A percentile compares a stretch with the other conserved stretches of the same genome.
phyloP scores from a whole-genome alignment of 2,888 invertebrate genomes.

The Helobdella robusta region DNA sequence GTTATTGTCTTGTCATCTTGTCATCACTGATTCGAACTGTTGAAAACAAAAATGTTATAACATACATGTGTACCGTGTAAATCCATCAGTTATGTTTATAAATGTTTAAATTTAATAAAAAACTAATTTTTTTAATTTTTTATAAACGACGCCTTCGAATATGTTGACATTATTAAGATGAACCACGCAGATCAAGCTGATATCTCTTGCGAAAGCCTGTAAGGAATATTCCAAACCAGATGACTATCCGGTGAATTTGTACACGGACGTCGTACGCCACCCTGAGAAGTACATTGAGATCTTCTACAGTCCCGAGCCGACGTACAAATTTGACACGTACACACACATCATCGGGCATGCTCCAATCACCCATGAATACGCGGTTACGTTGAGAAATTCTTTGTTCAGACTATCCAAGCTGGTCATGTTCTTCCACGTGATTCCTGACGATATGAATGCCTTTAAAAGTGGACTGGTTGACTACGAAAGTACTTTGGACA shows the following conservation, averaged over 20 bases:
- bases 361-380: constrained; percentile 33
- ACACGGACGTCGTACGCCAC: constrained; percentile 15
- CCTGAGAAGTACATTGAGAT: constrained; percentile 14
- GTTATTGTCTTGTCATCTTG: neutral
- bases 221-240: neutral
- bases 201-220: constrained; percentile 14
- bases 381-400: constrained; percentile 27
- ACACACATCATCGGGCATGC: constrained; percentile 34
- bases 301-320: constrained; percentile 20
- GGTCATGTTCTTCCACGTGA: constrained; percentile 34
- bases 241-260: constrained; percentile 9
- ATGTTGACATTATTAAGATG: too few species aligned
- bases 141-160: too few species aligned
- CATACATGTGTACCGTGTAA: too few species aligned
- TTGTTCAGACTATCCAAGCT: constrained; percentile 30
- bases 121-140: constrained; percentile 1
- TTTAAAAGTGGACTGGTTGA: constrained; percentile 25
- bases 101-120: too few species aligned
- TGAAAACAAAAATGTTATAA: too few species aligned
- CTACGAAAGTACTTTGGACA: neutral
- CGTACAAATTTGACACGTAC: constrained; percentile 6
- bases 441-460: constrained; percentile 31
- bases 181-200: constrained; percentile 21
- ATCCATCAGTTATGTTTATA: too few species aligned
- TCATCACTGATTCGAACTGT: neutral